phyloP scores from a whole-genome alignment of 2,113 vertebrate species.

The Gyps fulvus region DNA sequence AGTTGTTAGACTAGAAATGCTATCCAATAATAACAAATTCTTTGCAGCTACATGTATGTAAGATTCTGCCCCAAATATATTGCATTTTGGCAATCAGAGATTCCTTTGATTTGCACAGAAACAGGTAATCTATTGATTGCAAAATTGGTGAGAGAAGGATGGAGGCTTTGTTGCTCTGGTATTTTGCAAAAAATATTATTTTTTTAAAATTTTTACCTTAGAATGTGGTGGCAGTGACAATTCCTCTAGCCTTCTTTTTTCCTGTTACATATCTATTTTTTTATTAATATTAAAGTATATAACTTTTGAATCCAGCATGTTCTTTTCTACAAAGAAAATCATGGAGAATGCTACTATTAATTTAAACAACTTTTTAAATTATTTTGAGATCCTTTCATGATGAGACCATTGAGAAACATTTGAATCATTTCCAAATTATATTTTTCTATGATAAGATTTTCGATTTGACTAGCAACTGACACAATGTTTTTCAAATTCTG shows the following conservation, averaged over 20 bases:
- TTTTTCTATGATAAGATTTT: neutral
- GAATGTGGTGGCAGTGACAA: rapidly evolving
- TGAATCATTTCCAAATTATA: neutral
- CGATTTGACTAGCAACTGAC: neutral
- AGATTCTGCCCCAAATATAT: neutral
- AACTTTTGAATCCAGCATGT: neutral
- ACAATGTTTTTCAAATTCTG: neutral
- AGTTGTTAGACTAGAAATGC: neutral
- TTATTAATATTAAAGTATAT: neutral
- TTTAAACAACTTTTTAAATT: neutral
- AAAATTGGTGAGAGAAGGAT: neutral
- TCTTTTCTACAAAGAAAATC: neutral
- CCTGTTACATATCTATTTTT: neutral
- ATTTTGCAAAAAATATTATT: neutral
- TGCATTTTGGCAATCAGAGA: neutral
- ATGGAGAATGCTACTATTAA: neutral
- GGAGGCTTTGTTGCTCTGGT: neutral
- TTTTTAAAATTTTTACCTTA: neutral
- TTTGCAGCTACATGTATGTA: neutral
- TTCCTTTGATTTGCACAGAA: neutral
- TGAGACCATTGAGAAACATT: neutral
- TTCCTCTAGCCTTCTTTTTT: neutral
- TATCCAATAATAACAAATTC: neutral
- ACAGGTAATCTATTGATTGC: neutral
- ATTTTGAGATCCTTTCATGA: neutral